Evolutionary conservation across 1,140 invertebrate genomes (phyloP), one percentile per base, ranked within the genome.

Genomic region (Aphelinus certus): DNA sequence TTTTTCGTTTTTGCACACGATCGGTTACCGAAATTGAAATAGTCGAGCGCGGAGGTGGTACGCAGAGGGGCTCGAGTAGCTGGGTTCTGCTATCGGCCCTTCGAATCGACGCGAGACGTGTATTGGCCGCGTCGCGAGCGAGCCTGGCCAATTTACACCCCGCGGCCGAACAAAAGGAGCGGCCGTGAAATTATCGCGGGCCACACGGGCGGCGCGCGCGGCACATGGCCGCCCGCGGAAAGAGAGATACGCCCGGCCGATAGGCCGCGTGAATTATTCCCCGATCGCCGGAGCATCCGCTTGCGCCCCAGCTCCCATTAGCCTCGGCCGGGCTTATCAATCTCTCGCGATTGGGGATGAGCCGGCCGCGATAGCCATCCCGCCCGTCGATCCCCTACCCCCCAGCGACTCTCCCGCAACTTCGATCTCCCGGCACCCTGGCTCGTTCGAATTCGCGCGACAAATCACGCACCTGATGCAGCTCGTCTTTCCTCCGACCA

Each of bases 261-360:
- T 87, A 87, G 26, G 26, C 85, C 83, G 81, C 82, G 83, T 87
- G 85, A 87, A 87, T 87, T 86, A 87, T 87, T 87, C 83, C 65
- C 58, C 65, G 56, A 26, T 49, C 81, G 81, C 81, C 81, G 81
- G 80, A 83, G 80, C 81, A 83, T 86, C 85, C 84, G 83, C 82
- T 83, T 86, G 79, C 80, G 81, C 80, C 75, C 67, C 67, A 61
- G 6, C 78, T 75, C 79, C 75, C 79, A 78, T 77, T 77, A 77
- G 26, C 3, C 49, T 71, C 53, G 26, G 26, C 26, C 26, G 26
- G 26, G 26, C 26, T 26, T 26, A 26, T 26, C 26, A 26, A 26
- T 26, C 26, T 26, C 26, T 26, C 26, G 26, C 26, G 26, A 26
- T 26, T 26, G 26, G 26, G 26, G 26, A 26, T 26, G 26, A 26